These are phyloP conservation scores for Neosalanx taihuensis DNA, from an alignment of 2,797 vertebrate genomes.

Conservation along the genomic window DNA sequence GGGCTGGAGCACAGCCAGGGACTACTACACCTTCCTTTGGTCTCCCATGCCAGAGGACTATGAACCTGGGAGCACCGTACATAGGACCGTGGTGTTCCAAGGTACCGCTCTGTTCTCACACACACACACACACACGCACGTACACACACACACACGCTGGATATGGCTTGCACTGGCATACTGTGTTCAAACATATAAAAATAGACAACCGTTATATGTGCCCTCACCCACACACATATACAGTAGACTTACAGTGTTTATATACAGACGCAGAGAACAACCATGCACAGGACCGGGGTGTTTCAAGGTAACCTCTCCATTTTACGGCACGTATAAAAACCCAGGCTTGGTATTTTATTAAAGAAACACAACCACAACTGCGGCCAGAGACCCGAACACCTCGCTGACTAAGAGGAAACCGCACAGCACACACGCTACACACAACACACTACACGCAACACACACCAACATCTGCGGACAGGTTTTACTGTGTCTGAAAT, in stretches of 20 bases:
- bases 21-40: conserved; percentile 98
- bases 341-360: conserved; percentile 69
- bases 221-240: conserved; percentile 9
- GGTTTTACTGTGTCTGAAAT: conserved; percentile 65
- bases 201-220: no score
- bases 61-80: conserved; percentile 83
- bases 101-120: conserved; percentile 66
- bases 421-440: conserved; percentile 36
- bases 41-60: conserved; percentile 92
- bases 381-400: conserved; percentile 66
- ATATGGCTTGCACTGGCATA: background rate
- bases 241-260: background rate
- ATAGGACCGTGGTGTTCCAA: conserved; percentile 92
- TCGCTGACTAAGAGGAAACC: conserved; percentile 44
- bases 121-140: conserved; percentile 18
- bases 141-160: conserved; percentile 18
- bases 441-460: conserved; percentile 14
- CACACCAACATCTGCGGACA: conserved; percentile 47
- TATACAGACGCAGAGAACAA: background rate
- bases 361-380: conserved; percentile 64
- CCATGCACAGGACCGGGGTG: conserved; percentile 31
- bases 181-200: no score
- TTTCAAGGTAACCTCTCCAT: conserved; percentile 64
- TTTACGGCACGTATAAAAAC: conserved; percentile 69
- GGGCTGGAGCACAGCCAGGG: conserved; percentile 97